These are phyloP conservation scores for Calyptomena viridis DNA, from an alignment of 2,113 vertebrate genomes.

Conservation along the genomic window DNA sequence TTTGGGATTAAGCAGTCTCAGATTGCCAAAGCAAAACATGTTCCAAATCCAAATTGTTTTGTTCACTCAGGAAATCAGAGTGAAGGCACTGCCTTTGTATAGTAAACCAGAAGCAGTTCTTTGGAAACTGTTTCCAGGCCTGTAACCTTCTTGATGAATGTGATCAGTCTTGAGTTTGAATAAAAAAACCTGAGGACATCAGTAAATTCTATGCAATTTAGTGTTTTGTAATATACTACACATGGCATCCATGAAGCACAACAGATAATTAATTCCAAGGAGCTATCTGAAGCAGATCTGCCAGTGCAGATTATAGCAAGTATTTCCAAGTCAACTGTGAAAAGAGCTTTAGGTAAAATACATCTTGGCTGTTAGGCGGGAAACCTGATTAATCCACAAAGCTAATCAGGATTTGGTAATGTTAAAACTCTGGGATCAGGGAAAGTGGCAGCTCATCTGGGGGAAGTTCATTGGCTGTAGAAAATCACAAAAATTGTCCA, in stretches of 20 bases:
- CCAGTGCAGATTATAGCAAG: constrained; percentile 3
- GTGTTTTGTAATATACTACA: neutral
- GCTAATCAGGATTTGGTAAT: constrained; percentile 62
- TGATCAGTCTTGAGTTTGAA: neutral
- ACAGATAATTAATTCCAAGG: constrained; percentile 19
- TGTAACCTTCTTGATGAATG: neutral
- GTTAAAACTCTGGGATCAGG: constrained; percentile 18
- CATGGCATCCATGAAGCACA: neutral
- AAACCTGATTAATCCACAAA: constrained; percentile 45
- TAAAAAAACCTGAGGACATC: neutral
- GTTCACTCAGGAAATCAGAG: neutral
- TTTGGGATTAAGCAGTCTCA: neutral
- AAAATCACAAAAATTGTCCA: constrained; percentile 8
- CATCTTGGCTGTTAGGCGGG: constrained; percentile 32
- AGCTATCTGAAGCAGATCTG: constrained; percentile 40
- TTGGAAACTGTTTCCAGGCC: neutral
- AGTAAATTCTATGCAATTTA: neutral
- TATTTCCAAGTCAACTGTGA: neutral
- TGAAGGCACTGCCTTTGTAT: neutral
- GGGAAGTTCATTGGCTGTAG: constrained; percentile 44
- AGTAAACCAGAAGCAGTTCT: neutral
- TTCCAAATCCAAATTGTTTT: neutral
- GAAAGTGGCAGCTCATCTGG: constrained; percentile 15
- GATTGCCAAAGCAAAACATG: neutral
- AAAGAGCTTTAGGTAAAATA: constrained; percentile 47